Percentiles rank a stretch among this genome's conserved stretches.
These are phyloP conservation scores for Suricata suricatta DNA, from an alignment of 2,113 vertebrate genomes.

Conservation along the genomic window DNA sequence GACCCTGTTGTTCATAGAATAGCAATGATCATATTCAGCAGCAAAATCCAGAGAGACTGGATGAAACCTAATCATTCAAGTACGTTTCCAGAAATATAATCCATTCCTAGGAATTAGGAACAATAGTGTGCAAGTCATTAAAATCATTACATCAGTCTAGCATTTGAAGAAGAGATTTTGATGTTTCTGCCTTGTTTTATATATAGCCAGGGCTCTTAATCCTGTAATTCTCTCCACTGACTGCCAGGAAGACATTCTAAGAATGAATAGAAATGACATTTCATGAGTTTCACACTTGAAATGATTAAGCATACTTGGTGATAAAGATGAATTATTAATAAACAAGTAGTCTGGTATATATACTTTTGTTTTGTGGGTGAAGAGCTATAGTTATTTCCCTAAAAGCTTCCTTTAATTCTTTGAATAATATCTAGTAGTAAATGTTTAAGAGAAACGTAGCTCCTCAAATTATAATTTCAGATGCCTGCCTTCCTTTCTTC, in stretches of 20 bases:
- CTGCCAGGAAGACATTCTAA: background rate
- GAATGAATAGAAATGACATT: slow-evolving; percentile 41
- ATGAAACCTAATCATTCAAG: slow-evolving; percentile 19
- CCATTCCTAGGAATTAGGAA: slow-evolving; percentile 42
- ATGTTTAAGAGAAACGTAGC: background rate
- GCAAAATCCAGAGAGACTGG: slow-evolving; percentile 19
- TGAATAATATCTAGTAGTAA: background rate
- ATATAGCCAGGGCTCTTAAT: slow-evolving; percentile 38
- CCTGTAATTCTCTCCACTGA: slow-evolving; percentile 47
- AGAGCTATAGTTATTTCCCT: background rate
- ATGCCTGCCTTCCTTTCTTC: background rate
- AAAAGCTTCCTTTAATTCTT: background rate
- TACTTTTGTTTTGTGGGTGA: slow-evolving; percentile 20
- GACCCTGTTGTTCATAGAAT: background rate
- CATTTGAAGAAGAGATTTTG: slow-evolving; percentile 46
- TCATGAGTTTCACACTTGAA: slow-evolving; percentile 34
- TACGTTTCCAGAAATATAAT: slow-evolving; percentile 58
- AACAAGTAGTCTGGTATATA: background rate
- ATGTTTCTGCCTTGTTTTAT: slow-evolving; percentile 54
- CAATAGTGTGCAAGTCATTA: slow-evolving; percentile 49
- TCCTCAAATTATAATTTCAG: background rate
- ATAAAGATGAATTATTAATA: slow-evolving; percentile 34
- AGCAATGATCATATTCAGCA: background rate
- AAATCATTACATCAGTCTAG: slow-evolving; percentile 54
- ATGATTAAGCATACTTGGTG: slow-evolving; percentile 28